A percentile compares a stretch with the other conserved stretches of the same genome.
phyloP scores from a whole-genome alignment of 2,113 vertebrate genomes.

The Chaenogobius annularis region DNA sequence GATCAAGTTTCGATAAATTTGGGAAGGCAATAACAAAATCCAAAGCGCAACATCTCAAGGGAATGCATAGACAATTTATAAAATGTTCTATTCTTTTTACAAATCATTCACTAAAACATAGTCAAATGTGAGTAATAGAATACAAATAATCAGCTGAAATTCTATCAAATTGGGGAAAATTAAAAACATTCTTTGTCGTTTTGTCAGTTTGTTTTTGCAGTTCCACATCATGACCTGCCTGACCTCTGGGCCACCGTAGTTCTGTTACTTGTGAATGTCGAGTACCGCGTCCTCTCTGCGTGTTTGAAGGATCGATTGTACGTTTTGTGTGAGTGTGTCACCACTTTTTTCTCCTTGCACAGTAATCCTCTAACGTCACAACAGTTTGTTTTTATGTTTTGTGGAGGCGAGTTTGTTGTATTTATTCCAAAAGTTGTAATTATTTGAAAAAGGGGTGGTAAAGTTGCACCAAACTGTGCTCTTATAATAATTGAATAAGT shows the following conservation, averaged over 20 bases:
- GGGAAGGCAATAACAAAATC: not conserved
- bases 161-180: not conserved
- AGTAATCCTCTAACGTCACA: conserved; percentile 32
- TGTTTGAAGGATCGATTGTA: conserved; percentile 18
- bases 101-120: no score
- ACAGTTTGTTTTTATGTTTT: conserved; percentile 12
- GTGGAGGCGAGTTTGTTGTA: conserved; percentile 30
- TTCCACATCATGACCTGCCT: not conserved
- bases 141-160: not conserved
- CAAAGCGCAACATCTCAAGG: not conserved
- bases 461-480: conserved; percentile 90
- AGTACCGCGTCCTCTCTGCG: conserved; percentile 32
- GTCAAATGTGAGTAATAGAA: not conserved
- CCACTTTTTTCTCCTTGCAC: conserved; percentile 33
- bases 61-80: not conserved
- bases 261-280: conserved; percentile 39
- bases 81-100: no score
- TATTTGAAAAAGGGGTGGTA: conserved; percentile 47
- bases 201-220: not conserved
- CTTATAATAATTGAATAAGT: conserved; percentile 85
- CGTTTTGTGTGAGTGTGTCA: conserved; percentile 19
- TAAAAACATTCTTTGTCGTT: not conserved
- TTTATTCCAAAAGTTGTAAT: conserved; percentile 72
- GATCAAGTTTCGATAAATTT: not conserved
- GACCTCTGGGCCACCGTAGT: not conserved